These are phyloP conservation scores for Drepana arcuata DNA, from an alignment of 1,140 invertebrate species.

Conservation along the genomic window DNA sequence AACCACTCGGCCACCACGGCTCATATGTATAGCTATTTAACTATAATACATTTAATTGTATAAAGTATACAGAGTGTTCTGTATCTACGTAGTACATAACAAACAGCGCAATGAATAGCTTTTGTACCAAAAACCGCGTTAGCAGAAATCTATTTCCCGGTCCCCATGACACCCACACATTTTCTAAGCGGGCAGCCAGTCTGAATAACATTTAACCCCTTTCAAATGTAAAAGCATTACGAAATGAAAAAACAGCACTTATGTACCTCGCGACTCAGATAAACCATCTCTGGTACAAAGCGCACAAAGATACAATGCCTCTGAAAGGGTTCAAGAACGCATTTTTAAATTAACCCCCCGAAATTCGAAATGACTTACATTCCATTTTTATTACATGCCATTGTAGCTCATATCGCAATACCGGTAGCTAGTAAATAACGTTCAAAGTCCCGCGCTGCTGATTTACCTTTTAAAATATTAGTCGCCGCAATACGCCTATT, in stretches of 20 bases:
- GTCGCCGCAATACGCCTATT: slow-evolving; percentile 43
- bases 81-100: background rate
- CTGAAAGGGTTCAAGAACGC: slow-evolving; percentile 71
- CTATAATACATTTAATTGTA: too few species aligned
- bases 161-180: slow-evolving; percentile 59
- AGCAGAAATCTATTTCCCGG: slow-evolving; percentile 32
- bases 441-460: background rate
- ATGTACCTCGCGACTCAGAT: slow-evolving; percentile 68
- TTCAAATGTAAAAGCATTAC: slow-evolving; percentile 72
- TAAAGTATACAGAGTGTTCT: too few species aligned
- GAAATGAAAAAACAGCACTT: slow-evolving; percentile 72
- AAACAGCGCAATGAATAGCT: background rate
- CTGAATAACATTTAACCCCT: slow-evolving; percentile 71
- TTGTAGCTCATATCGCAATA: slow-evolving; percentile 21
- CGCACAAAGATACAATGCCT: slow-evolving; percentile 70
- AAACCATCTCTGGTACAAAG: slow-evolving; percentile 70
- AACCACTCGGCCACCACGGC: too few species aligned
- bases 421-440: background rate
- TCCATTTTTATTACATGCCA: slow-evolving; percentile 16
- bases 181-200: slow-evolving; percentile 59
- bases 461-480: slow-evolving; percentile 48
- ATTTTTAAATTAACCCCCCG: slow-evolving; percentile 67
- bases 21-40: background rate
- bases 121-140: too few species aligned
- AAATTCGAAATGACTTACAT: slow-evolving; percentile 34